phyloP scores from a whole-genome alignment of 2,888 invertebrate genomes.

The Alsophila aescularia region DNA sequence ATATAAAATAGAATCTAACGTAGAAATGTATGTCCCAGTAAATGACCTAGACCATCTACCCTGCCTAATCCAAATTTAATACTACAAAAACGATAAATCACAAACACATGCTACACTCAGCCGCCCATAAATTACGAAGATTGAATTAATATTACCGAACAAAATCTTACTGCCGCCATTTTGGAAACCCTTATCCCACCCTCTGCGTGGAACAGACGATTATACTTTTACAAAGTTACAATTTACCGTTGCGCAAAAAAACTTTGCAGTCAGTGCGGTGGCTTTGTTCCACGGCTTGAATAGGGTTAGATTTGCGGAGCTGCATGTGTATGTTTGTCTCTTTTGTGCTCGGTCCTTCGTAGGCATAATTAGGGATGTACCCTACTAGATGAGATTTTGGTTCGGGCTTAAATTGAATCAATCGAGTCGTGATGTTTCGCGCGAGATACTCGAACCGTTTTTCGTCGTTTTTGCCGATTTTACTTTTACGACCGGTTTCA shows the following conservation, averaged over 20 bases:
- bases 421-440: constrained; percentile 77
- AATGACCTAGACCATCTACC: constrained; percentile 20
- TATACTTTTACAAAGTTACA: constrained; percentile 66
- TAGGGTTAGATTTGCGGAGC: constrained; percentile 40
- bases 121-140: constrained; percentile 81
- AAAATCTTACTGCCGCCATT: constrained; percentile 82
- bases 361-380: constrained; percentile 81
- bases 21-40: constrained; percentile 1
- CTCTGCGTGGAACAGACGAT: constrained; percentile 78
- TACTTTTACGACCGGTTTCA: constrained; percentile 26
- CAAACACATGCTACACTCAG: constrained; percentile 66
- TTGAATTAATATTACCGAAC: constrained; percentile 82
- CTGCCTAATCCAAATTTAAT: constrained; percentile 57
- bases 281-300: constrained; percentile 29
- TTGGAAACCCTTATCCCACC: constrained; percentile 75
- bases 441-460: constrained; percentile 56
- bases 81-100: constrained; percentile 76
- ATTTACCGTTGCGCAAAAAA: constrained; percentile 35
- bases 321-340: constrained; percentile 59
- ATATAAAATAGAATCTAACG: not conserved
- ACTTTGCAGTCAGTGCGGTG: constrained; percentile 16
- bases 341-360: constrained; percentile 73
- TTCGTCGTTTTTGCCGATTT: constrained; percentile 48
- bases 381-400: constrained; percentile 74
- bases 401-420: constrained; percentile 80